Conservation (phyloP, 2,888 invertebrate species). For the Agriopis leucophaearia region DNA sequence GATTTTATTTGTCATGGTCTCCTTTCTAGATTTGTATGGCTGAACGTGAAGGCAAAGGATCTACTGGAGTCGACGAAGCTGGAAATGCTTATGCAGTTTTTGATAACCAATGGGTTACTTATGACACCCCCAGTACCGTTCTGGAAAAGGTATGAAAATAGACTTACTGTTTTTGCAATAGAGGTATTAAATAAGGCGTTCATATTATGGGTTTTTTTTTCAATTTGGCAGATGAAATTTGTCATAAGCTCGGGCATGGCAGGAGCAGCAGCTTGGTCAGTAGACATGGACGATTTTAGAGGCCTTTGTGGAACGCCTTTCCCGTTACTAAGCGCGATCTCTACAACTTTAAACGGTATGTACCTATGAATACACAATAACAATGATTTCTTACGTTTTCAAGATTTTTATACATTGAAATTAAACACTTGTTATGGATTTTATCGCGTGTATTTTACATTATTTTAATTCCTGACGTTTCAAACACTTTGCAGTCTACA, state of each 20-base stretch:
- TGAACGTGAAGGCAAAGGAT: slow-evolving; percentile 85
- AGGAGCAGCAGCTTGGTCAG: slow-evolving; percentile 90
- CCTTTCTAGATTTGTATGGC: slow-evolving; percentile 83
- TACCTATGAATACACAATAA: background rate
- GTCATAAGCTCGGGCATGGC: slow-evolving; percentile 88
- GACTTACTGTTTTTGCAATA: background rate
- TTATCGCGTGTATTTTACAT: too few relatives aligned
- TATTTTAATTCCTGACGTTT: too few relatives aligned
- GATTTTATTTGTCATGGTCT: background rate
- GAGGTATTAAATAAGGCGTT: background rate
- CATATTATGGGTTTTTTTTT: background rate
- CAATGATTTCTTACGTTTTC: too few relatives aligned
- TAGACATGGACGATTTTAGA: slow-evolving; percentile 93
- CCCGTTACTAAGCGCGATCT: slow-evolving; percentile 89
- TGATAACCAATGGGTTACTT: slow-evolving; percentile 93
- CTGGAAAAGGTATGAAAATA: slow-evolving; percentile 85
- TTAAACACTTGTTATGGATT: too few relatives aligned
- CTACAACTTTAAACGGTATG: slow-evolving; percentile 83
- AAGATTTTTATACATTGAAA: too few relatives aligned
- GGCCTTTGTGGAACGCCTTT: slow-evolving; percentile 91
- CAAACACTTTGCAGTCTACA: too few relatives aligned
- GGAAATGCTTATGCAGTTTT: slow-evolving; percentile 89
- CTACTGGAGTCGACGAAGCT: slow-evolving; percentile 84
- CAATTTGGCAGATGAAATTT: slow-evolving; percentile 86
- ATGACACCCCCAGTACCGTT: slow-evolving; percentile 89